These are phyloP conservation scores for Danio tinwini DNA, from an alignment of 2,797 vertebrate species.

Conservation along the genomic window DNA sequence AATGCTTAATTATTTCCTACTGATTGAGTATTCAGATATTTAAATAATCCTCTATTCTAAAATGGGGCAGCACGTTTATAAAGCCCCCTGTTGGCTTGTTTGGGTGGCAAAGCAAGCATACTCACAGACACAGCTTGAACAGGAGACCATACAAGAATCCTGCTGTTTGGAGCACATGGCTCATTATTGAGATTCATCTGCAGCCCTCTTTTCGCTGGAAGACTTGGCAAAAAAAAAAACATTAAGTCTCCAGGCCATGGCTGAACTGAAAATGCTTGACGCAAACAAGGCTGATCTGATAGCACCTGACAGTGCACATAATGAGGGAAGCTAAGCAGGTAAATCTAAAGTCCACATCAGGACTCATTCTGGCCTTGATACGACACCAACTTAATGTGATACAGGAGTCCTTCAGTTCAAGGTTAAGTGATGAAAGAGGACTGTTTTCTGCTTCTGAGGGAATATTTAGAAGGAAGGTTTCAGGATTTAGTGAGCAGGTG, in stretches of 20 bases:
- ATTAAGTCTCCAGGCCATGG: not conserved
- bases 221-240: constrained; percentile 5
- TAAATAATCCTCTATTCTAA: constrained; percentile 5
- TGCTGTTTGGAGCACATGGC: constrained; percentile 39
- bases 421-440: too few species aligned
- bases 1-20: constrained; percentile 7
- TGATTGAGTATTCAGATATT: constrained; percentile 24
- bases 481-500: too few species aligned
- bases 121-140: constrained; percentile 34
- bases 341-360: not conserved
- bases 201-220: not conserved
- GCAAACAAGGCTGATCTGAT: not conserved
- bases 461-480: too few species aligned
- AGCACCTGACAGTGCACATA: not conserved
- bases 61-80: not conserved
- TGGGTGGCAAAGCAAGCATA: constrained; percentile 23
- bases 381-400: not conserved
- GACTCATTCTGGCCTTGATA: not conserved
- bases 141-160: constrained; percentile 16
- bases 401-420: too few species aligned
- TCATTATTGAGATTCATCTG: constrained; percentile 39
- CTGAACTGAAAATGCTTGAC: constrained; percentile 17
- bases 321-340: constrained; percentile 5
- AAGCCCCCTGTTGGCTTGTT: constrained; percentile 31
- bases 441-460: too few species aligned